These are phyloP conservation scores for Anoplolepis gracilipes DNA, from an alignment of 1,140 invertebrate species.

Conservation along the genomic window DNA sequence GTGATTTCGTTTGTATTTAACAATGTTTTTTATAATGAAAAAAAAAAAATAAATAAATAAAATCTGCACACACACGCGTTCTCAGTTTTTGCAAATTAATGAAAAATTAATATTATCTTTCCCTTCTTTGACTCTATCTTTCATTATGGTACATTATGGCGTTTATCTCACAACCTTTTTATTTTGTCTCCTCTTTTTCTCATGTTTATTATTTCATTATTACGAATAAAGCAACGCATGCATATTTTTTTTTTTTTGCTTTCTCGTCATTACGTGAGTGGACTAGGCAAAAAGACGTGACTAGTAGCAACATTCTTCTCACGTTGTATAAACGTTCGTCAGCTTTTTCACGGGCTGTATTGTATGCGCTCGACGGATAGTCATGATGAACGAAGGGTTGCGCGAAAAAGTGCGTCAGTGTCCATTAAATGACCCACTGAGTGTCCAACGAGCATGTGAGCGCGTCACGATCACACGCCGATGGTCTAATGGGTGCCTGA, in stretches of 20 bases:
- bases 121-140: neutral
- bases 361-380: slow-evolving; percentile 33
- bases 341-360: slow-evolving; percentile 53
- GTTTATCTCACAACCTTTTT: slow-evolving; percentile 1
- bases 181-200: neutral
- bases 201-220: slow-evolving; percentile 57
- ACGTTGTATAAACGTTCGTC: slow-evolving; percentile 62
- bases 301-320: slow-evolving; percentile 51
- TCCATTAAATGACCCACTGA: slow-evolving; percentile 58
- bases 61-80: neutral
- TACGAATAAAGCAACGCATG: slow-evolving; percentile 48
- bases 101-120: neutral
- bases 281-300: slow-evolving; percentile 41
- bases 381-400: slow-evolving; percentile 55
- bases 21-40: neutral
- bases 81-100: neutral
- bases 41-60: too few species aligned
- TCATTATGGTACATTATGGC: too few species aligned
- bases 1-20: neutral
- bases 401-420: slow-evolving; percentile 55
- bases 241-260: slow-evolving; percentile 47
- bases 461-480: neutral
- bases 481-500: slow-evolving; percentile 58
- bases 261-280: slow-evolving; percentile 46
- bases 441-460: slow-evolving; percentile 33